phyloP scores from a whole-genome alignment of 2,113 vertebrate species.

The Geococcyx californianus region DNA sequence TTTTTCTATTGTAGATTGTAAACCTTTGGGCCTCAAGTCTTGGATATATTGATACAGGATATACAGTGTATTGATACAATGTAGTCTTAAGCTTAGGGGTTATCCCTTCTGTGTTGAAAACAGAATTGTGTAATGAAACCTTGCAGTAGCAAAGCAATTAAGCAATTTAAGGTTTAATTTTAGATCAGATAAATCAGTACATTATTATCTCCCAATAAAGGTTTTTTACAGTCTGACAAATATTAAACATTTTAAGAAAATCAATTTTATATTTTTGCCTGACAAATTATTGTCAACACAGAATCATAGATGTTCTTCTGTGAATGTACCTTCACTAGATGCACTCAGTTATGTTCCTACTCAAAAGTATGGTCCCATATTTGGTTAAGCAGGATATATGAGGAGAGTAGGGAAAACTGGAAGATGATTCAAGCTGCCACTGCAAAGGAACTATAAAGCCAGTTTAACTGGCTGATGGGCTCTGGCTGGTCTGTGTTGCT shows the following conservation, averaged over 20 bases:
- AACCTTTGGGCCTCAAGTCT: not conserved
- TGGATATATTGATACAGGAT: not conserved
- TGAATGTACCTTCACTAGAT: not conserved
- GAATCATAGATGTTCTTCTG: not conserved
- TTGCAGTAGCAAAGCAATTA: not conserved
- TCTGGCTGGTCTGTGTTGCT: not conserved
- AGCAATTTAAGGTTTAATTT: not conserved
- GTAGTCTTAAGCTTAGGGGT: not conserved
- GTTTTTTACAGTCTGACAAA: not conserved
- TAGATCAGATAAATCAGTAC: not conserved
- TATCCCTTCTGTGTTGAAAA: not conserved
- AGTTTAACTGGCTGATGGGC: not conserved
- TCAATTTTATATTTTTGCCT: not conserved
- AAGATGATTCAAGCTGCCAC: not conserved
- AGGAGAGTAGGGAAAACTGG: not conserved
- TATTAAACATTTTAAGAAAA: not conserved
- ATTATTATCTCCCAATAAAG: not conserved
- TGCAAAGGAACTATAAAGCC: not conserved
- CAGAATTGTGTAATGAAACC: not conserved
- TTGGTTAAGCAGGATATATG: not conserved
- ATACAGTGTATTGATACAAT: not conserved
- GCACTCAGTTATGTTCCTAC: not conserved
- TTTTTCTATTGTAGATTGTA: not conserved
- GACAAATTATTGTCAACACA: not conserved
- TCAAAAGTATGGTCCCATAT: not conserved